Evolutionary conservation across 2,888 invertebrate species (phyloP).

Genomic region (Apantesis nais): DNA sequence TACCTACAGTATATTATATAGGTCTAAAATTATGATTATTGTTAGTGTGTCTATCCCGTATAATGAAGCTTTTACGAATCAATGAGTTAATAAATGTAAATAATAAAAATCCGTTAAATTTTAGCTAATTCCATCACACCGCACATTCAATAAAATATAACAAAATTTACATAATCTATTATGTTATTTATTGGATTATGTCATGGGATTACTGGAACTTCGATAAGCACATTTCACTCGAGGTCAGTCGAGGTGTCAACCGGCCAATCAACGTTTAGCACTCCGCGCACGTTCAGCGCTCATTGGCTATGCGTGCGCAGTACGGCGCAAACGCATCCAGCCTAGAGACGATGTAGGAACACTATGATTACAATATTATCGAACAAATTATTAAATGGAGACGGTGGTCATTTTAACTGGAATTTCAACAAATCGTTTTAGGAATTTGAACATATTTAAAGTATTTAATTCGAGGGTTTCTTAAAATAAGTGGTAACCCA

Average conservation of each 20-base stretch:
- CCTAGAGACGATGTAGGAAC: constrained; percentile 75
- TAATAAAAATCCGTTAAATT: not conserved
- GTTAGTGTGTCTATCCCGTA: not conserved
- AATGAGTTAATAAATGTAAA: not conserved
- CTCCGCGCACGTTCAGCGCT: constrained; percentile 62
- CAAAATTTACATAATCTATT: constrained; percentile 63
- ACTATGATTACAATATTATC: constrained; percentile 61
- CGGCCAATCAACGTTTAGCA: constrained; percentile 54
- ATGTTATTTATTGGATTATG: too few relatives aligned
- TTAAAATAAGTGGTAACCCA: too few relatives aligned
- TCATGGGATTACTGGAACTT: constrained; percentile 82
- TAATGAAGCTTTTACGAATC: not conserved
- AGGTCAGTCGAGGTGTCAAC: constrained; percentile 59
- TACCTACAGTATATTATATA: not conserved
- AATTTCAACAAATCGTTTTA: not conserved
- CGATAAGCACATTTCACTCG: constrained; percentile 72
- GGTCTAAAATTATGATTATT: not conserved
- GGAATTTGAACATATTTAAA: too few relatives aligned
- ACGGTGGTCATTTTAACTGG: not conserved
- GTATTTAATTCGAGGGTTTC: too few relatives aligned
- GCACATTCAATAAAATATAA: not conserved
- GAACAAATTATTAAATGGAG: constrained; percentile 13
- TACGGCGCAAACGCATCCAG: constrained; percentile 65
- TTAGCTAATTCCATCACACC: not conserved
- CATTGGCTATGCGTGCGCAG: constrained; percentile 76